Evolutionary conservation across 2,888 invertebrate species (phyloP).

Genomic region (Mythimna vitellina): DNA sequence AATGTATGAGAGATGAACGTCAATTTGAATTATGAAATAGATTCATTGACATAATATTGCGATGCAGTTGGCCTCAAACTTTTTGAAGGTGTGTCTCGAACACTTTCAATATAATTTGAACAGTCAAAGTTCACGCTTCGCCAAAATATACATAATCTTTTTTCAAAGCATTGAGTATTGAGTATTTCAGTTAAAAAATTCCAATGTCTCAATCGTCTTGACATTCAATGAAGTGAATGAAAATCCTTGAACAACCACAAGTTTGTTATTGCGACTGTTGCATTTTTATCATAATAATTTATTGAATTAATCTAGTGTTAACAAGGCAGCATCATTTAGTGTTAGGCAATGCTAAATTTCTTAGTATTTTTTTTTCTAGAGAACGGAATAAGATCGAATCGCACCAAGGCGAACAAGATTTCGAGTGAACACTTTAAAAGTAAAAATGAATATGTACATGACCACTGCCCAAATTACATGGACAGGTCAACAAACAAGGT

Average conservation of each 20-base stretch:
- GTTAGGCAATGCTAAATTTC: slow-evolving; percentile 52
- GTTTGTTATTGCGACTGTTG: slow-evolving; percentile 29
- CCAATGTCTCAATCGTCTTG: slow-evolving; percentile 38
- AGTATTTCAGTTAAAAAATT: slow-evolving; percentile 23
- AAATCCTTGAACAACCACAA: slow-evolving; percentile 46
- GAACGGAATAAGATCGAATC: slow-evolving; percentile 50
- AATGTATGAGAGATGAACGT: not conserved
- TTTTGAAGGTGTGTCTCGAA: slow-evolving; percentile 40
- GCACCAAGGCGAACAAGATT: slow-evolving; percentile 59
- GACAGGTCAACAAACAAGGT: slow-evolving; percentile 51
- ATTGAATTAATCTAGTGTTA: slow-evolving; percentile 34
- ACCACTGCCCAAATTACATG: slow-evolving; percentile 35
- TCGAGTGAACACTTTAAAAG: slow-evolving; percentile 46
- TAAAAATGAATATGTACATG: slow-evolving; percentile 44
- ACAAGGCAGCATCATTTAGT: slow-evolving; percentile 42
- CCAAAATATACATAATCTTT: slow-evolving; percentile 21
- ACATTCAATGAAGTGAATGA: slow-evolving; percentile 57
- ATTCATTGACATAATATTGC: slow-evolving; percentile 28
- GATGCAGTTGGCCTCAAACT: slow-evolving; percentile 31
- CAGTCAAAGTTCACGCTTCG: slow-evolving; percentile 36
- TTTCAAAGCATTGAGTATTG: slow-evolving; percentile 8
- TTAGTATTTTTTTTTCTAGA: slow-evolving; percentile 47
- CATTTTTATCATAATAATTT: slow-evolving; percentile 48
- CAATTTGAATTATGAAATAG: slow-evolving; percentile 16
- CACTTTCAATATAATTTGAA: slow-evolving; percentile 27